phyloP scores from a whole-genome alignment of 2,113 vertebrate species.

The Pseudorhombus dupliciocellatus region DNA sequence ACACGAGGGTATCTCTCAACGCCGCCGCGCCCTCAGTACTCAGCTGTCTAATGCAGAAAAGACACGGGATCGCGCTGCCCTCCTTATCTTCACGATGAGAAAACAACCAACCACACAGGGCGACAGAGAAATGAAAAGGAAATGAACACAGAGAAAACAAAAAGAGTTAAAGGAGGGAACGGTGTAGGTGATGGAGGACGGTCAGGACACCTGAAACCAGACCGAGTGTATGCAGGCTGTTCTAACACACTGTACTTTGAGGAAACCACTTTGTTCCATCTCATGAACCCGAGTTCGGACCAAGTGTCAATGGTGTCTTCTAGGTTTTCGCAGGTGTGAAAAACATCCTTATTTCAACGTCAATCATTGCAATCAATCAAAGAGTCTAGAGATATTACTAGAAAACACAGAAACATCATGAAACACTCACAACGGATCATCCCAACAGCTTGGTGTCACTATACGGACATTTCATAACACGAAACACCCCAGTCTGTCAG shows the following conservation, averaged over 20 bases:
- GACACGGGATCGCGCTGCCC: slow-evolving; percentile 52
- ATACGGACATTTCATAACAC: too few species aligned
- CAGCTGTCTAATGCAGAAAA: slow-evolving; percentile 57
- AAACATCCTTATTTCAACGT: too few species aligned
- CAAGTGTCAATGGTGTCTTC: too few species aligned
- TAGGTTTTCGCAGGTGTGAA: too few species aligned
- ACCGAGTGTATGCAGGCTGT: not conserved
- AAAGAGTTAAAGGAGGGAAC: not conserved
- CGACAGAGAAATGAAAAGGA: slow-evolving; percentile 56
- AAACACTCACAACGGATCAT: too few species aligned
- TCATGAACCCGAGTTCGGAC: too few species aligned
- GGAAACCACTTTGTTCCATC: too few species aligned
- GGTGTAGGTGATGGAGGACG: not conserved
- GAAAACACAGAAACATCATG: too few species aligned
- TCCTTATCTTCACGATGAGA: slow-evolving; percentile 63
- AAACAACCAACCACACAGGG: slow-evolving; percentile 39
- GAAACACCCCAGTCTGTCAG: too few species aligned
- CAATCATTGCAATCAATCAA: too few species aligned
- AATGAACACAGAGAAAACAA: slow-evolving; percentile 53
- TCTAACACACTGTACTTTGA: not conserved
- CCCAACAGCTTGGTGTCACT: too few species aligned
- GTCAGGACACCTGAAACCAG: not conserved
- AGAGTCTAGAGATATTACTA: too few species aligned
- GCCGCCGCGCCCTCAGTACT: slow-evolving; percentile 49
- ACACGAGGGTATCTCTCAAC: slow-evolving; percentile 23